Base-by-base conservation (phyloP, 2,797 vertebrate genomes). In the Spatula clypeata region DNA sequence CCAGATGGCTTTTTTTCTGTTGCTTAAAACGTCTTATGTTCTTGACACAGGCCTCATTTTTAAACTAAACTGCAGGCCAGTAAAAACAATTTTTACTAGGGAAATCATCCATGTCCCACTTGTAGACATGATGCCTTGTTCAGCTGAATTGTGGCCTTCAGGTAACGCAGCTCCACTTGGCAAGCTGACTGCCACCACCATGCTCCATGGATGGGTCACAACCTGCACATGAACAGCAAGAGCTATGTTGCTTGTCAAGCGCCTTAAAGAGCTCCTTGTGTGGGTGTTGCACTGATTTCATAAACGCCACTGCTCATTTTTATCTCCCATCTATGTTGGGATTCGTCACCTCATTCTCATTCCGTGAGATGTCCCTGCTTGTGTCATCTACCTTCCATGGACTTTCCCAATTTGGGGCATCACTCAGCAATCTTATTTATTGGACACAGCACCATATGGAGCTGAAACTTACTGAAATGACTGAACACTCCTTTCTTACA, bases 231-330 rank as follows among this genome's bases (percentile, higher is more conserved):
- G 13, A 92, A 91, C 76, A 81, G 36, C 24, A 29, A 53, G 80
- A 79, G 64, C 51, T 62, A 14, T 20, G 6, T 2, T 4, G 0
- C 10, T 26, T 18, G 42, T 81, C 58, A 49, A 57, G 36, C 61
- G 79, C 76, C 79, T 93, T 20, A 0, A 79, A 92, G 60, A 49
- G 31, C 49, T 88, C 55, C 13, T 6, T 44, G 47, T 3, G 81
- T 86, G 83, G 76, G 87, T 67, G n/a, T 64, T 94, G 73, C 77
- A 83, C 79, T 44, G 51, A 75, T 88, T 95, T 76, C 31, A 58
- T 53, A 14, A 91, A 53, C 70, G 86, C 42, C 1, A 5, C 67
- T 94, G 91, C 91, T 96, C 93, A 96, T 96, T 95, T 93, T 21
- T 89, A 77, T 91, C 70, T 86, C 54, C 21, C 76, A 42, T 86